Base-by-base conservation (phyloP, 2,113 vertebrate genomes). In the Monopterus albus region DNA sequence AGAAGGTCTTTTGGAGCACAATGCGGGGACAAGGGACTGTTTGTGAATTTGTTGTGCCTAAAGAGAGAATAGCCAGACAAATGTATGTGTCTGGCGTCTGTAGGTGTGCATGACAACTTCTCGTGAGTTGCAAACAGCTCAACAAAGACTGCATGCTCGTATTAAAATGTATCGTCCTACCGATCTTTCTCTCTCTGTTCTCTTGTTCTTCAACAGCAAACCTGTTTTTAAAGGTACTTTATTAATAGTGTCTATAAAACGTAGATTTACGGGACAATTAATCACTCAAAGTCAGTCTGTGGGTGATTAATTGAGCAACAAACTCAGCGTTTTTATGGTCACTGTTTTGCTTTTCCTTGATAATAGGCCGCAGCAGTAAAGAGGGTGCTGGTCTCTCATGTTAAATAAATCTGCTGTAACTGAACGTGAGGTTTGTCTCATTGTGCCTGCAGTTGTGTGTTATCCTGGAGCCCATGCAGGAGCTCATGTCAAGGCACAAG, bases 381-480 rank as follows among this genome's bases (percentile, higher is more conserved):
- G 20, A 43, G 29, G 29, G 23, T 1, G 9, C 39, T 49, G 17
- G 58, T 40, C 31, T 21, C 72, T 59, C 47, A 38, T 20, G 29
- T 35, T 55, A 2, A 42, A 47, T 69, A 60, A 57, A 56, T 75
- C 26, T 60, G 5, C 42, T 63, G 49, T 67, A 62, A 65, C 25
- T 28, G 12, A 42, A 21, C 5, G 1, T 75, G 17, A 49, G 12
- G 0, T 63, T 59, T 73, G 25, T 68, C 6, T 46, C 73, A 9
- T 70, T 78, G 91, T 87, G 62, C 75, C 38, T 43, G 38, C 92
- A 99, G 98, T 93, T 99, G 95, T 99, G 98, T 93, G 97, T 99
- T 91, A 99, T 99, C 92, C 93, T 99, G 95, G 98, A 99, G 94
- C 98, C 98, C 88, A 99, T 99, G 98, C 98, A 99, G 90, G 98